These are phyloP conservation scores for Agelaius phoeniceus DNA, from an alignment of 2,113 vertebrate species.

Conservation along the genomic window DNA sequence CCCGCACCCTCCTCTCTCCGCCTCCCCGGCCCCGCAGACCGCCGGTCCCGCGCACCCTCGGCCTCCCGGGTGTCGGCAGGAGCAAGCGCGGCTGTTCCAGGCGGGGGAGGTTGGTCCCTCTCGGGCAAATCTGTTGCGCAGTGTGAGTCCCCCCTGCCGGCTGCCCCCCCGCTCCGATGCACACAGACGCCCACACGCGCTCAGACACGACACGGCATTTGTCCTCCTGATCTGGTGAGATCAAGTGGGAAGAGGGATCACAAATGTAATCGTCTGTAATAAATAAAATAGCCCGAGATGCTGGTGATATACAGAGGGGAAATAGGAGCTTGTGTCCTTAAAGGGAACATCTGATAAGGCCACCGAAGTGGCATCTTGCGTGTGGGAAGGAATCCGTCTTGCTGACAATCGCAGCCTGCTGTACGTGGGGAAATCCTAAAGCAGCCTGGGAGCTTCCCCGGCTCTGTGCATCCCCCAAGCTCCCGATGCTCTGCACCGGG, in stretches of 20 bases:
- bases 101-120: background rate
- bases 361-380: constrained; percentile 19
- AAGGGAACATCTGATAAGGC: constrained; percentile 52
- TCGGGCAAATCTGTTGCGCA: constrained; percentile 10
- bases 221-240: constrained; percentile 32
- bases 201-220: background rate
- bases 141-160: background rate
- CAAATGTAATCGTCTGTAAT: constrained; percentile 65
- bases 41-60: background rate
- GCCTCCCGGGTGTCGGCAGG: background rate
- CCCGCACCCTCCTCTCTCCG: background rate
- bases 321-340: constrained; percentile 38
- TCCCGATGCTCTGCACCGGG: background rate
- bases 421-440: constrained; percentile 58
- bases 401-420: constrained; percentile 31
- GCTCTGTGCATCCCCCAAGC: background rate
- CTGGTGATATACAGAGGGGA: constrained; percentile 20
- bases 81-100: constrained; percentile 21
- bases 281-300: constrained; percentile 62
- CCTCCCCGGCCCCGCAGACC: background rate
- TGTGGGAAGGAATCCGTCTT: constrained; percentile 45
- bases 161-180: background rate
- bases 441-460: constrained; percentile 6
- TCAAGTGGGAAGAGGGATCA: constrained; percentile 59
- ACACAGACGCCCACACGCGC: background rate